Evolutionary conservation across 1,140 invertebrate genomes (phyloP).

Genomic region (Sinella curviseta): DNA sequence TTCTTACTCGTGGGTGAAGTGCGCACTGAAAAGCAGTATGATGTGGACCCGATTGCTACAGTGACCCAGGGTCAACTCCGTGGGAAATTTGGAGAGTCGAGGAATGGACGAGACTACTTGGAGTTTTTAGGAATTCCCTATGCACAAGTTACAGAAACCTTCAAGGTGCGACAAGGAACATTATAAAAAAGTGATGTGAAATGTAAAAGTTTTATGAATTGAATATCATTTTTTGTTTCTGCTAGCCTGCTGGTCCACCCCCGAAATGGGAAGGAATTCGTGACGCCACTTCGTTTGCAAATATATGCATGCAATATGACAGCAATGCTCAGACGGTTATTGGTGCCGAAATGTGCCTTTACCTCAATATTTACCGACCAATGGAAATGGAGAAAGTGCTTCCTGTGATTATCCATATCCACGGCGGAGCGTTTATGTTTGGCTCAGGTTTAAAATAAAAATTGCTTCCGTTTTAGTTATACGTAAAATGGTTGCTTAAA

Average conservation of each 20-base stretch:
- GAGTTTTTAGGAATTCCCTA: constrained; percentile 42
- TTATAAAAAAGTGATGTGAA: constrained; percentile 14
- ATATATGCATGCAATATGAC: constrained; percentile 34
- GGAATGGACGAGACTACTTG: constrained; percentile 32
- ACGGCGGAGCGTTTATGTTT: constrained; percentile 35
- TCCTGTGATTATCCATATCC: constrained; percentile 33
- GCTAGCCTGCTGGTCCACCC: constrained; percentile 30
- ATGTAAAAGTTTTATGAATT: background rate
- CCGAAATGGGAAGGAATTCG: constrained; percentile 38
- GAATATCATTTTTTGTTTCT: background rate
- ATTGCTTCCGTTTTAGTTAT: no score
- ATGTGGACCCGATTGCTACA: constrained; percentile 14
- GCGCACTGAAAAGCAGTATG: background rate
- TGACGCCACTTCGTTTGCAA: constrained; percentile 34
- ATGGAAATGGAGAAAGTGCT: constrained; percentile 27
- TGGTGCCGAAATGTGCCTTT: constrained; percentile 37
- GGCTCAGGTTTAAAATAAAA: no score
- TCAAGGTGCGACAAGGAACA: constrained; percentile 25
- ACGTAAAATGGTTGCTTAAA: no score
- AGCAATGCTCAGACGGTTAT: constrained; percentile 16
- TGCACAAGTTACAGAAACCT: constrained; percentile 36
- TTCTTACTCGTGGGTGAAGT: background rate
- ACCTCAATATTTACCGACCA: constrained; percentile 1
- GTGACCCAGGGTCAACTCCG: constrained; percentile 30
- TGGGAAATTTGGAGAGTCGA: constrained; percentile 28